Percentiles rank a stretch among this genome's conserved stretches.
phyloP scores from a whole-genome alignment of 1,140 invertebrate genomes.

The Trypoxylus dichotomus region DNA sequence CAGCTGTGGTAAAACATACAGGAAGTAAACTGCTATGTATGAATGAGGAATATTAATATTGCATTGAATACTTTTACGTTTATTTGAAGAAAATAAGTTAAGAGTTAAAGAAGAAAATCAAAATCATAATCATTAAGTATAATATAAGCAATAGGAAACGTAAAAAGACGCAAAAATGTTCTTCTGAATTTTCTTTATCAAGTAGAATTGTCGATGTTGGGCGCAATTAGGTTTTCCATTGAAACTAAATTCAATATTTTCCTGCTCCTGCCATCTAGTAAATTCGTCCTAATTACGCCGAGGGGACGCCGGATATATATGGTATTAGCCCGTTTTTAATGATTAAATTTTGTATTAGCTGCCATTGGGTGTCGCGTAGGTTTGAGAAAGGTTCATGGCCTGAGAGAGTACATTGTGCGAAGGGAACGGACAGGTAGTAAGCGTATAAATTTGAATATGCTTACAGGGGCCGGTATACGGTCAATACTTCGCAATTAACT shows the following conservation, averaged over 20 bases:
- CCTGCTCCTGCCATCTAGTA: neutral
- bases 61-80: neutral
- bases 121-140: neutral
- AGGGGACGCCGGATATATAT: neutral
- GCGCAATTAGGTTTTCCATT: neutral
- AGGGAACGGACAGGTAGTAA: neutral
- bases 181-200: neutral
- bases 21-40: too few species aligned
- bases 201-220: neutral
- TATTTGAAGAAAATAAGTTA: neutral
- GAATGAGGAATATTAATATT: too few species aligned
- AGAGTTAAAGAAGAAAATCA: neutral
- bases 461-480: neutral
- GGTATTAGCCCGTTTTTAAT: neutral
- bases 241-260: neutral
- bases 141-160: neutral
- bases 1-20: too few species aligned
- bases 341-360: conserved; percentile 4
- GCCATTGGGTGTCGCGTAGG: neutral
- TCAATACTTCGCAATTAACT: neutral
- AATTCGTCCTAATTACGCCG: neutral
- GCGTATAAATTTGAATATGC: neutral
- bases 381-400: neutral
- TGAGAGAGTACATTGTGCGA: neutral
- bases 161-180: neutral